Percentiles rank a stretch among this genome's conserved stretches.
phyloP scores from a whole-genome alignment of 2,797 vertebrate genomes.

The Buphagus erythrorhynchus region DNA sequence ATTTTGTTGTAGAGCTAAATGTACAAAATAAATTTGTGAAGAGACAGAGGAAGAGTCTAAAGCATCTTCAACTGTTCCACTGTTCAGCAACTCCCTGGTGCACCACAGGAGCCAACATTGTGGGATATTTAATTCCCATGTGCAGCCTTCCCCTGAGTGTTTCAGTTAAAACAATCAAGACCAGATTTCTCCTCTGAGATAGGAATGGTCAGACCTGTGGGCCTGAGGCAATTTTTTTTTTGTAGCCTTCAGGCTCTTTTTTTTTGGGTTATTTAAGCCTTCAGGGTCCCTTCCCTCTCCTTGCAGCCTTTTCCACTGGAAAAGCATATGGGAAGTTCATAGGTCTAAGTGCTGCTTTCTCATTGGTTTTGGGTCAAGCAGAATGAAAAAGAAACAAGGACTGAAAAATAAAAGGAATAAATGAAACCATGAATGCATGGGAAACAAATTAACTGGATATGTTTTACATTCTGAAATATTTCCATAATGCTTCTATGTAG shows the following conservation, averaged over 20 bases:
- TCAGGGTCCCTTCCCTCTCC: background rate
- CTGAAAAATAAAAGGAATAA: conserved; percentile 51
- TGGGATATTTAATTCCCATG: background rate
- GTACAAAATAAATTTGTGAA: background rate
- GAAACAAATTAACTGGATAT: conserved; percentile 68
- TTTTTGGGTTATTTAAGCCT: background rate
- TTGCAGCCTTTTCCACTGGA: background rate
- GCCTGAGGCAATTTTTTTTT: background rate
- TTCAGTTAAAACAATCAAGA: background rate
- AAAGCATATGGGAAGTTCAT: conserved; percentile 30
- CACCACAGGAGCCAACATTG: background rate
- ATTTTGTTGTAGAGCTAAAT: background rate
- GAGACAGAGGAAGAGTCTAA: background rate
- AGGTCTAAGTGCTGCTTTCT: conserved; percentile 26
- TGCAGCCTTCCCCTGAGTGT: background rate
- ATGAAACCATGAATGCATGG: conserved; percentile 59
- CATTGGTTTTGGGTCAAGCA: conserved; percentile 19
- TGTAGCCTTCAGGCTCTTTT: background rate
- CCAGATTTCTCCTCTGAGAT: background rate
- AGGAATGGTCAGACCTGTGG: background rate
- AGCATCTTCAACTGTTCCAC: background rate
- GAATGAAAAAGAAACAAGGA: conserved; percentile 51
- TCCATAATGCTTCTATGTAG: conserved; percentile 60
- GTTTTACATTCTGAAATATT: conserved; percentile 57
- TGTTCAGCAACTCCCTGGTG: background rate